Evolutionary conservation across 2,797 vertebrate species (phyloP).

Genomic region (Megalops cyprinoides): DNA sequence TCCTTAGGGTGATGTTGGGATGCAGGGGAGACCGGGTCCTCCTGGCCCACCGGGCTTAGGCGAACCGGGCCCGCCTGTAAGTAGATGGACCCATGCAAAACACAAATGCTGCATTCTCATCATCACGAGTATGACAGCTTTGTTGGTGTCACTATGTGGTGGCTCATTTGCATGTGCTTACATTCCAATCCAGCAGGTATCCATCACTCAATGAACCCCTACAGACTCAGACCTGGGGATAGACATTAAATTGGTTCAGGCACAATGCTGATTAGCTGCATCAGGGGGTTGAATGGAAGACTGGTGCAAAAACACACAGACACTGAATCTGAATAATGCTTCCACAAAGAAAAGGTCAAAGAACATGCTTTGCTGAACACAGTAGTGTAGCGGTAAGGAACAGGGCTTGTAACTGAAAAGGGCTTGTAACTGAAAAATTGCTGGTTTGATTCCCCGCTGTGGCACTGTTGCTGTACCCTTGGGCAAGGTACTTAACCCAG

Average conservation of each 20-base stretch:
- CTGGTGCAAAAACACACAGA: too few species aligned
- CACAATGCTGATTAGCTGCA: background rate
- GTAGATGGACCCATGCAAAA: conserved; percentile 50
- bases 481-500: too few species aligned
- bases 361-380: background rate
- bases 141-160: background rate
- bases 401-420: too few species aligned
- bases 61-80: conserved; percentile 81
- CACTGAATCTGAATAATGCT: background rate
- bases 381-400: too few species aligned
- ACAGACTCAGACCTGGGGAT: background rate
- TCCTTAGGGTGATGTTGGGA: conserved; percentile 83
- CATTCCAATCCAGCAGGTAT: background rate
- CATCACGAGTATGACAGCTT: background rate
- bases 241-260: background rate
- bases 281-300: too few species aligned
- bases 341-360: background rate
- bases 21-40: conserved; percentile 82
- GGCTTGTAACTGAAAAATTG: too few species aligned
- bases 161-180: background rate
- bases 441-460: too few species aligned
- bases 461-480: too few species aligned
- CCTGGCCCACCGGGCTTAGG: conserved; percentile 82
- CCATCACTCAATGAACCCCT: too few species aligned
- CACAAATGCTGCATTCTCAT: background rate